Conservation (phyloP, 2,888 invertebrate genomes). For the Drosophila eohydei region DNA sequence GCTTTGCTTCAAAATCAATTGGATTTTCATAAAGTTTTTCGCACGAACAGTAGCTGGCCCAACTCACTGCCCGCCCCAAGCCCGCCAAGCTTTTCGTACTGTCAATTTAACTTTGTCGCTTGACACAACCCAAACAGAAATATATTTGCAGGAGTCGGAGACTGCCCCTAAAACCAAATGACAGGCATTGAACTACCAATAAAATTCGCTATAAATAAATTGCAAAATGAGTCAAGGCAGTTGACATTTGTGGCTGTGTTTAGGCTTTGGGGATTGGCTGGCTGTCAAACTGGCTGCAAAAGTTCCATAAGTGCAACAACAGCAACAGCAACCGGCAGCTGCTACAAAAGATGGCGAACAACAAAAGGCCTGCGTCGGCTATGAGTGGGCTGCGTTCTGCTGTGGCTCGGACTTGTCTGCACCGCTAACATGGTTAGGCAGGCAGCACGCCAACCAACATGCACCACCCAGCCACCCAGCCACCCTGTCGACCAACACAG, state of each 20-base stretch:
- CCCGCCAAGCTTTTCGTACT: conserved; percentile 15
- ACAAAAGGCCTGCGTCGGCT: conserved; percentile 48
- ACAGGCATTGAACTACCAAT: conserved; percentile 57
- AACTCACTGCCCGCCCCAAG: neutral
- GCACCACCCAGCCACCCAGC: conserved; percentile 11
- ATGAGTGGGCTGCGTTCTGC: conserved; percentile 13
- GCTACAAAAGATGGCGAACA: conserved; percentile 53
- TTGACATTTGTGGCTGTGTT: conserved; percentile 40
- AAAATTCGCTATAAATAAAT: conserved; percentile 60
- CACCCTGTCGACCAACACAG: conserved; percentile 25
- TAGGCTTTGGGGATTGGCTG: conserved; percentile 20
- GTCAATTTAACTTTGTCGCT: conserved; percentile 58
- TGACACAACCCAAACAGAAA: conserved; percentile 22
- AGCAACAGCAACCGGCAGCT: conserved; percentile 44
- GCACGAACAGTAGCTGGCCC: conserved; percentile 12
- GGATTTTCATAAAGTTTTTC: conserved; percentile 70
- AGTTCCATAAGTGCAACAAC: conserved; percentile 56
- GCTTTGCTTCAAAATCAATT: conserved; percentile 71
- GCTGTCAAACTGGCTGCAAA: conserved; percentile 42
- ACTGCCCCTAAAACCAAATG: conserved; percentile 34
- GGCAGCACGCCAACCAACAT: conserved; percentile 26
- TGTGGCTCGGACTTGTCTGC: conserved; percentile 16
- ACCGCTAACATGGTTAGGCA: conserved; percentile 49
- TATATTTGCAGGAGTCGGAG: conserved; percentile 1
- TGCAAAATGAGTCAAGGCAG: conserved; percentile 40